These are phyloP conservation scores for Galbula dea DNA, from an alignment of 2,113 vertebrate genomes.

Conservation along the genomic window DNA sequence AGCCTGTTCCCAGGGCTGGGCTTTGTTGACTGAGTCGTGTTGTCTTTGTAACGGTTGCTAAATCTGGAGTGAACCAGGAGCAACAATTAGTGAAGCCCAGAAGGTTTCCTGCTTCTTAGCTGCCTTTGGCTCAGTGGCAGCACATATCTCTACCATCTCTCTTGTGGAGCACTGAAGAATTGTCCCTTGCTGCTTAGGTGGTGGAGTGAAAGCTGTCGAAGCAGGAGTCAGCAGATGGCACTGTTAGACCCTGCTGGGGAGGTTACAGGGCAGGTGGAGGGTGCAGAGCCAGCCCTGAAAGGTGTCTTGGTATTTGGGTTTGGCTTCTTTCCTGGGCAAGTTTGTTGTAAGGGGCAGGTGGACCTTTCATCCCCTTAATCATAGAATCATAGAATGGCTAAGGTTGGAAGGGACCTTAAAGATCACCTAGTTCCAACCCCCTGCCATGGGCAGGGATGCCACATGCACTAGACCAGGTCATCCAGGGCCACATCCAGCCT, in stretches of 20 bases:
- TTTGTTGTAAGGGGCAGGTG: not conserved
- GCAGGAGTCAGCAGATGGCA: conserved; percentile 23
- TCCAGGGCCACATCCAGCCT: too few relatives aligned
- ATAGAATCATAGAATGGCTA: too few relatives aligned
- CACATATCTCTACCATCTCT: not conserved
- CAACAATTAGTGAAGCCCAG: not conserved
- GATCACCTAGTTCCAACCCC: too few relatives aligned
- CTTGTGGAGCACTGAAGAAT: not conserved
- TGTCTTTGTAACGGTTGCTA: not conserved
- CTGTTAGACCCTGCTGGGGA: not conserved
- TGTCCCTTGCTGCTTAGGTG: not conserved
- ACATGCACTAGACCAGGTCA: too few relatives aligned
- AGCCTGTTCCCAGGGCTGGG: not conserved
- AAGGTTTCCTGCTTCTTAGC: not conserved
- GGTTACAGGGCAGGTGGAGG: not conserved
- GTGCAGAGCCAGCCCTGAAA: not conserved
- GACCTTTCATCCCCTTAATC: not conserved
- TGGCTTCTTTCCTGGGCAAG: not conserved
- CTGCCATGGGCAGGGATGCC: too few relatives aligned
- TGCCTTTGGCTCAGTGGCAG: not conserved
- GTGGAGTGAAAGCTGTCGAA: not conserved
- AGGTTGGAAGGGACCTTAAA: too few relatives aligned
- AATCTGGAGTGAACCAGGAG: not conserved
- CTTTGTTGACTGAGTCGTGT: not conserved
- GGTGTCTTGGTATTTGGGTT: too few relatives aligned